These are phyloP conservation scores for Antennarius striatus DNA, from an alignment of 2,113 vertebrate species.

Conservation along the genomic window DNA sequence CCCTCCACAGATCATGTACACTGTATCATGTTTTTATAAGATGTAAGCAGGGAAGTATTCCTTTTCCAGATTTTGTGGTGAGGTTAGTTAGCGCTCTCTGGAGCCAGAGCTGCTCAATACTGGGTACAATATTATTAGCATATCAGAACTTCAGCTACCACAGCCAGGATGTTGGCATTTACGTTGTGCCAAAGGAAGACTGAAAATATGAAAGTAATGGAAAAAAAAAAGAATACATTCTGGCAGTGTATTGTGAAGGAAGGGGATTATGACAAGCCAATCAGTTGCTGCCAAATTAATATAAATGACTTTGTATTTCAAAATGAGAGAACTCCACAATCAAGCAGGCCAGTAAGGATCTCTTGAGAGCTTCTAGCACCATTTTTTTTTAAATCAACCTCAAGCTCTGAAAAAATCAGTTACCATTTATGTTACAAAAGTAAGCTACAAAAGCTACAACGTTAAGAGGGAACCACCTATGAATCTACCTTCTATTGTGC, in stretches of 20 bases:
- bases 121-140: slow-evolving; percentile 25
- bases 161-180: slow-evolving; percentile 18
- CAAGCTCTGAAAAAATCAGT: slow-evolving; percentile 35
- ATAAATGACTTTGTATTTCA: slow-evolving; percentile 36
- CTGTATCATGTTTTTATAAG: slow-evolving; percentile 5
- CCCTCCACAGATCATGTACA: slow-evolving; percentile 10
- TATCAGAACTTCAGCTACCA: slow-evolving; percentile 42
- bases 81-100: not conserved
- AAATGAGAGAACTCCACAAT: slow-evolving; percentile 26
- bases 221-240: slow-evolving; percentile 8
- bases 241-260: slow-evolving; percentile 23
- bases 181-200: not conserved
- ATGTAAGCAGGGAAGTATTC: slow-evolving; percentile 9
- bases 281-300: slow-evolving; percentile 44
- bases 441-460: not conserved
- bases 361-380: slow-evolving; percentile 35
- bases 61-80: not conserved
- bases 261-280: slow-evolving; percentile 51
- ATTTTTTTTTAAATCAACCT: slow-evolving; percentile 37
- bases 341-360: slow-evolving; percentile 20
- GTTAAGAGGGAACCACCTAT: slow-evolving; percentile 23
- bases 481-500: slow-evolving; percentile 58
- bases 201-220: too few relatives aligned
- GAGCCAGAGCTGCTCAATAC: not conserved
- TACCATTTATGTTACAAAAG: slow-evolving; percentile 35